Evolutionary conservation across 2,797 vertebrate genomes (phyloP).

Genomic region (Catostomus latipinnis): DNA sequence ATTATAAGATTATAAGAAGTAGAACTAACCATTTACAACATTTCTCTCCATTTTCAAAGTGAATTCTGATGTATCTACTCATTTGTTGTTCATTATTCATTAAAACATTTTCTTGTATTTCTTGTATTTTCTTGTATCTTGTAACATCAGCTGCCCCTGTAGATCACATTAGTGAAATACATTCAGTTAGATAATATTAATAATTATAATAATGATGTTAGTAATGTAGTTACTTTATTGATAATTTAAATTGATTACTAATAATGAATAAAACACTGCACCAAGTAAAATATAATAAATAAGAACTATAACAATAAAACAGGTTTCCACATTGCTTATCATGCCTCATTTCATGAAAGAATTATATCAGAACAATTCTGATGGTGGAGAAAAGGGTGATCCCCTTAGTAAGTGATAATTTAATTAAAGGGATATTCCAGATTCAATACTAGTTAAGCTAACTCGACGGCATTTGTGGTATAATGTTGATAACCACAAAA

Average conservation of each 20-base stretch:
- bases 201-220: background rate
- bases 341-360: no score
- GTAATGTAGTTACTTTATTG: background rate
- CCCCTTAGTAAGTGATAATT: no score
- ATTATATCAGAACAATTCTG: no score
- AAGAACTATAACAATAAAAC: no score
- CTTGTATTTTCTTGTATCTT: slow-evolving; percentile 1
- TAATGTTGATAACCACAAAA: no score
- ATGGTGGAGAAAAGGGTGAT: no score
- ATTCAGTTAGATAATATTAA: background rate
- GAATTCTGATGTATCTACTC: background rate
- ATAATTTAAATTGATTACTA: background rate
- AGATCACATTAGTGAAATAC: background rate
- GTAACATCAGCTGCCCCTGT: background rate
- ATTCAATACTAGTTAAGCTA: no score
- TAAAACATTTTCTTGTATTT: background rate
- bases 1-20: background rate
- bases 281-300: no score
- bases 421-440: no score
- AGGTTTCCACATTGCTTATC: no score
- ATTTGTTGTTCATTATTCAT: slow-evolving; percentile 1
- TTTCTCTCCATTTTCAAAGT: background rate
- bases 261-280: no score
- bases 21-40: background rate
- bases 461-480: no score